These are phyloP conservation scores for Atlantisia rogersi DNA, from an alignment of 2,113 vertebrate species.

Conservation along the genomic window DNA sequence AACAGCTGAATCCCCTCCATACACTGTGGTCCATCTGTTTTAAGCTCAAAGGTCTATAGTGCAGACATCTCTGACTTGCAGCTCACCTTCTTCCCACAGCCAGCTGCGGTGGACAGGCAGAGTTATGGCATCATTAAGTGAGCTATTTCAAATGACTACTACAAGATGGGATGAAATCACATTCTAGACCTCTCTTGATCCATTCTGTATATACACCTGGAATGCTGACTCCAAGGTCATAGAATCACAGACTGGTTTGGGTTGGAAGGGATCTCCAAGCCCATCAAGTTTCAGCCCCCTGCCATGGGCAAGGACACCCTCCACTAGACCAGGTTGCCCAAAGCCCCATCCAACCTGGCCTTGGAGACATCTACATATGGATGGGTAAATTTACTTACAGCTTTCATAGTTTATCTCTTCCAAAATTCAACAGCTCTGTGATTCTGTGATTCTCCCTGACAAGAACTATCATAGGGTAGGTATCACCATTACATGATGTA, in stretches of 20 bases:
- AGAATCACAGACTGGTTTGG: too few species aligned
- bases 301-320: too few species aligned
- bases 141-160: background rate
- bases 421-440: too few species aligned
- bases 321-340: too few species aligned
- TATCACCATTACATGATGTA: fast-evolving
- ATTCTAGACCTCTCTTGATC: background rate
- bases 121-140: background rate
- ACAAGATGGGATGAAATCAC: background rate
- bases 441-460: too few species aligned
- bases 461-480: background rate
- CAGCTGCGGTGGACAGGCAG: background rate
- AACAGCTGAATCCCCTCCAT: background rate
- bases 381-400: background rate
- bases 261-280: too few species aligned
- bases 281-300: too few species aligned
- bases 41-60: background rate
- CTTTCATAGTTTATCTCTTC: background rate
- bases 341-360: too few species aligned
- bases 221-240: background rate
- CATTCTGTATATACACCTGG: background rate
- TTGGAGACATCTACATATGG: background rate
- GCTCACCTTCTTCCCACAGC: background rate
- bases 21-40: background rate
- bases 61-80: background rate